These are phyloP conservation scores for Dendrolimus punctatus DNA, from an alignment of 1,140 invertebrate species.

Conservation along the genomic window DNA sequence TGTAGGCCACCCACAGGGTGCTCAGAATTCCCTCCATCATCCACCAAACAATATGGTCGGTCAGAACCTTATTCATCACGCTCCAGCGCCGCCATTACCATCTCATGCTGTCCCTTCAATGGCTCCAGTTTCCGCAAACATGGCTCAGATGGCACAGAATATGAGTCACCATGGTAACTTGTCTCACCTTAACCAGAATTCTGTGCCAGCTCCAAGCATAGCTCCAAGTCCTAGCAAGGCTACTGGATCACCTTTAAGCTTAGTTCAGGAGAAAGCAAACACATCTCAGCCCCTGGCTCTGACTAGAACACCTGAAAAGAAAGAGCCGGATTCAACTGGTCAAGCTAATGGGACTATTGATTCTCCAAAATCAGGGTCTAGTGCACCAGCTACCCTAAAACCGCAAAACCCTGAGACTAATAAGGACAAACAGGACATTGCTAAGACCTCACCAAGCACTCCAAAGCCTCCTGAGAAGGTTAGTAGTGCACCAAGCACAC, in stretches of 20 bases:
- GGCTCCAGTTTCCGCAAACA: conserved; percentile 58
- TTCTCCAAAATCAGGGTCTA: conserved; percentile 45
- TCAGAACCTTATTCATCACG: conserved; percentile 54
- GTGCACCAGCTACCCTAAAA: conserved; percentile 40
- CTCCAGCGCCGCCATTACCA: conserved; percentile 32
- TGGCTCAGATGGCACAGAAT: conserved; percentile 65
- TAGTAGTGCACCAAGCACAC: conserved; percentile 35
- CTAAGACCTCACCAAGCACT: conserved; percentile 62
- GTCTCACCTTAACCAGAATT: conserved; percentile 50
- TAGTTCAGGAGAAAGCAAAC: conserved; percentile 54
- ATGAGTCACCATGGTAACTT: conserved; percentile 68
- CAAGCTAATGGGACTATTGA: conserved; percentile 61
- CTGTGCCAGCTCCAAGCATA: conserved; percentile 28
- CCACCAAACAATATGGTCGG: conserved; percentile 46
- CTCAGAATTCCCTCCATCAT: conserved; percentile 51
- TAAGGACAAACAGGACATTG: conserved; percentile 60
- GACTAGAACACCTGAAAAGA: conserved; percentile 60
- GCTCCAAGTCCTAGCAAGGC: conserved; percentile 47
- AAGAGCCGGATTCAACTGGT: conserved; percentile 48
- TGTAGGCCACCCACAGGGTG: conserved; percentile 49
- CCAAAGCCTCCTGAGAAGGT: conserved; percentile 59
- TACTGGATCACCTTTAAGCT: conserved; percentile 47
- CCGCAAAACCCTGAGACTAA: conserved; percentile 53
- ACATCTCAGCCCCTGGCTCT: conserved; percentile 49
- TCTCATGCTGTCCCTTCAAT: conserved; percentile 50